A percentile compares a stretch with the other conserved stretches of the same genome.
phyloP scores from a whole-genome alignment of 2,797 vertebrate species.

The Melanogrammus aeglefinus region DNA sequence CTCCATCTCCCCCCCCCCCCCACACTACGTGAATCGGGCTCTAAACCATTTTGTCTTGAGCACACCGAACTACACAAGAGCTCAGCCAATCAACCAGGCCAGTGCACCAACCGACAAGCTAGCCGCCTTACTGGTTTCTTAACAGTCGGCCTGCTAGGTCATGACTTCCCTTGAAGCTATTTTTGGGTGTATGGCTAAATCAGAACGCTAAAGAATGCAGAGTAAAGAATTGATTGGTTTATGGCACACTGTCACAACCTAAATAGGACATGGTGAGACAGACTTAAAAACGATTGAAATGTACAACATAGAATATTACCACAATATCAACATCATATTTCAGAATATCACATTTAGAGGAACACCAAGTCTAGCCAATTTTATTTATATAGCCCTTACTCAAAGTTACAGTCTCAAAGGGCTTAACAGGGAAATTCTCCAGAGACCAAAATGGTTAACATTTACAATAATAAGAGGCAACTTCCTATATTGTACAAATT shows the following conservation, averaged over 20 bases:
- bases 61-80: no score
- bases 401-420: no score
- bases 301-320: not conserved
- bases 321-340: not conserved
- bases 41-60: no score
- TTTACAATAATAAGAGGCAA: not conserved
- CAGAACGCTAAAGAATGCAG: constrained; percentile 47
- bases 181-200: not conserved
- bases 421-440: no score
- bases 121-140: not conserved
- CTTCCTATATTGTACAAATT: not conserved
- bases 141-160: constrained; percentile 51
- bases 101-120: not conserved
- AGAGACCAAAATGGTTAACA: not conserved
- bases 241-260: constrained; percentile 2
- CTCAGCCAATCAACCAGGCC: not conserved
- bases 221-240: constrained; percentile 28
- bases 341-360: not conserved
- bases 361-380: no score
- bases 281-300: not conserved
- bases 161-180: constrained; percentile 42
- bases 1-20: no score
- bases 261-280: constrained; percentile 11
- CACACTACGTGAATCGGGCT: no score
- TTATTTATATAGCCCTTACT: no score